Evolutionary conservation across 2,888 invertebrate species (phyloP).

Genomic region (Polymixis lichenea): DNA sequence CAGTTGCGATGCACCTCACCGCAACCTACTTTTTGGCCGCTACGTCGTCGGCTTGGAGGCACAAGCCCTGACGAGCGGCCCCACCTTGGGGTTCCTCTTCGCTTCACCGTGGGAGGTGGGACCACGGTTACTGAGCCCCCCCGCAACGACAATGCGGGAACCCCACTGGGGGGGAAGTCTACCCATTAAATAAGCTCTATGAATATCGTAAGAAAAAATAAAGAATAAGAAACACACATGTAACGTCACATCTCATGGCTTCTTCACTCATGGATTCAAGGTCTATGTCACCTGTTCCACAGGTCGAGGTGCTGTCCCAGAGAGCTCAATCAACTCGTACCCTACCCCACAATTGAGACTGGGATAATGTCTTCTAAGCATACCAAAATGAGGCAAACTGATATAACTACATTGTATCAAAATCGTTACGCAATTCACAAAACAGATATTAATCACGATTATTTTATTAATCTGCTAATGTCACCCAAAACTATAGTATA

Average conservation of each 20-base stretch:
- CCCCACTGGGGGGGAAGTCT: no score
- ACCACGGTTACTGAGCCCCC: no score
- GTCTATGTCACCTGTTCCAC: neutral
- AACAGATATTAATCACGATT: conserved; percentile 23
- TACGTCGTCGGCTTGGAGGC: no score
- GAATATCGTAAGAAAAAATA: no score
- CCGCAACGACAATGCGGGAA: no score
- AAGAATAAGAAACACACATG: neutral
- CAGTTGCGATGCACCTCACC: no score
- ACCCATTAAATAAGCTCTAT: no score
- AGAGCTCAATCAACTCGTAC: neutral
- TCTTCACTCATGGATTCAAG: neutral
- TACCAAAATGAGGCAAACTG: no score
- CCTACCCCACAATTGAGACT: neutral
- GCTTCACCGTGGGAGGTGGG: no score
- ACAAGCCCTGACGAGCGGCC: no score
- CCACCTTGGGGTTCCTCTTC: no score
- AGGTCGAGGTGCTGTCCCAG: neutral
- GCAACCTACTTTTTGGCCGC: no score
- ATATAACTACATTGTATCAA: neutral
- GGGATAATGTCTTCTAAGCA: neutral
- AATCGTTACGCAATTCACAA: neutral
- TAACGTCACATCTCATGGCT: neutral
- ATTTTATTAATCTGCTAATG: conserved; percentile 1
- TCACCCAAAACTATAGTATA: neutral